phyloP scores from a whole-genome alignment of 2,113 vertebrate genomes.

The Mesocricetus auratus region DNA sequence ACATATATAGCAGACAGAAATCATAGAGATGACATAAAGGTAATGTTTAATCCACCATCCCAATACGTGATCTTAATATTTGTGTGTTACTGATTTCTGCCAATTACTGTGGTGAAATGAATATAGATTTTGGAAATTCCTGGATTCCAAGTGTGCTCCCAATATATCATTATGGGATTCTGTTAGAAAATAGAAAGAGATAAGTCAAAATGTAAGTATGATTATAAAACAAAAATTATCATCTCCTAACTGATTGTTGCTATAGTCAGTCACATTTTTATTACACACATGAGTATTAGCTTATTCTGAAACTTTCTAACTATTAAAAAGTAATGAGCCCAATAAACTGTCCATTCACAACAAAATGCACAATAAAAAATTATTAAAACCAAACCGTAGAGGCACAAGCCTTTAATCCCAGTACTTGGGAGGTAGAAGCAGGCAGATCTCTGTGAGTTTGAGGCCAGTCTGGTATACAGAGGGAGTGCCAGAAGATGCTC shows the following conservation, averaged over 20 bases:
- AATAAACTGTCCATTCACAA: background rate
- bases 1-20: background rate
- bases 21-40: background rate
- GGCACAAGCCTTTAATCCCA: no score
- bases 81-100: background rate
- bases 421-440: no score
- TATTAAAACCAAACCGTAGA: background rate
- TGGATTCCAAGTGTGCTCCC: background rate
- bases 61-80: background rate
- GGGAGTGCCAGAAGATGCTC: no score
- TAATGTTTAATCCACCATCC: background rate
- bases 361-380: background rate
- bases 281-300: background rate
- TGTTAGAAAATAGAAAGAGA: background rate
- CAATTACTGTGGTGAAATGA: background rate
- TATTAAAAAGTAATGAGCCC: background rate
- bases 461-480: no score
- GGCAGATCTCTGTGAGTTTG: no score
- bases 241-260: background rate
- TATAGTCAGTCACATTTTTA: background rate
- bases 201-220: background rate
- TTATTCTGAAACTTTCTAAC: background rate
- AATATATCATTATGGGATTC: no score
- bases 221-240: background rate
- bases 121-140: background rate